Evolutionary conservation across 1,140 invertebrate species (phyloP), one percentile per base, ranked within the genome.

Genomic region (Drosophila busckii): DNA sequence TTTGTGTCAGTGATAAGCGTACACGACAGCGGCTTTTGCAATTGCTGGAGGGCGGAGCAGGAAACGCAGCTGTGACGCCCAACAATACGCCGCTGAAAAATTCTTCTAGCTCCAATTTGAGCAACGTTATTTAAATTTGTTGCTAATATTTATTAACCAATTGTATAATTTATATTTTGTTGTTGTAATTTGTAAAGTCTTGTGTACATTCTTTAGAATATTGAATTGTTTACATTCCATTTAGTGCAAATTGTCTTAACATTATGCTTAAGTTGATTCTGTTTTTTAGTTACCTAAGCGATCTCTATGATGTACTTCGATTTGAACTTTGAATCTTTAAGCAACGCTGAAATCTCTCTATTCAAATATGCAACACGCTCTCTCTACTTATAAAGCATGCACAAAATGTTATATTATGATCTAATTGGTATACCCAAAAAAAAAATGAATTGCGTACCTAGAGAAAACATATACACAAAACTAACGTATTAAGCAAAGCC

Each of bases 1-100:
- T 95, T 0, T 95, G 94, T 85, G 94, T 96, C 70, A 94, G 95
- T 58, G 95, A 94, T 84, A 97, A 96, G 87, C 96, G 95, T 82
- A 91, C 93, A 16, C 91, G 92, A 22, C 95, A 97, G 85, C 91
- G 92, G 63, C 87, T 98, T 38, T 88, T 93, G 0, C 90, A 89
- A 25, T 80, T 95, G 13, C 89, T 98, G 28, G 71, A 70, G 9
- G 54, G 34, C 15, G 54, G 52, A 3, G 15, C 49, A 20, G 15
- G 23, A 4, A 70, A 31, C n/a, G n/a, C n/a, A n/a, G n/a, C n/a
- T 67, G 50, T 38, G 31, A 69, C 65, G 34, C 64, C 70, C 37
- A 56, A 19, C 7, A 55, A 44, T 20, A 62, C 70, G 13, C 75
- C 69, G 4, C 60, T 66, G 5, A 75, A 59, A 9, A 55, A 40